Evolutionary conservation across 2,113 vertebrate species (phyloP).

Genomic region (Parotia lawesii): DNA sequence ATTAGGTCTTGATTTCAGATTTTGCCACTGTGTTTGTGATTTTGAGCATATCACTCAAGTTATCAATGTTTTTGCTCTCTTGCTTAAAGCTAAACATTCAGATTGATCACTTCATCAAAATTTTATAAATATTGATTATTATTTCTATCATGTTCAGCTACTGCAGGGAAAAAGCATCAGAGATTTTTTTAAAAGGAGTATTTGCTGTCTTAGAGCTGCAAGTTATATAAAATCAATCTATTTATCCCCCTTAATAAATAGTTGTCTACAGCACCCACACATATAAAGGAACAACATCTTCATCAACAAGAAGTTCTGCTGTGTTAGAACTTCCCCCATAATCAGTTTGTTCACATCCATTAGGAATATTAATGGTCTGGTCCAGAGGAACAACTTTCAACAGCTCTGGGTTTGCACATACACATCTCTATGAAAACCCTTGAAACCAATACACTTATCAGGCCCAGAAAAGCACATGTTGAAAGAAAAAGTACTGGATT

Average conservation of each 20-base stretch:
- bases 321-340: neutral
- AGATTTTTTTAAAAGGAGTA: neutral
- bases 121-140: neutral
- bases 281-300: neutral
- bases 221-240: neutral
- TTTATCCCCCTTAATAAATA: neutral
- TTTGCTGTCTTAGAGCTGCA: neutral
- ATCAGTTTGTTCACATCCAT: neutral
- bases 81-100: neutral
- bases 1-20: neutral
- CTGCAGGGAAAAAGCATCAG: neutral
- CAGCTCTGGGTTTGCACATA: neutral
- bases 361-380: neutral
- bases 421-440: neutral
- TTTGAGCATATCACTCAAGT: neutral
- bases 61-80: neutral
- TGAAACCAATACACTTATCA: rapidly evolving
- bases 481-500: neutral
- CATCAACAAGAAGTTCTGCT: neutral
- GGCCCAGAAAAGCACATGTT: neutral
- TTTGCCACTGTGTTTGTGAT: neutral
- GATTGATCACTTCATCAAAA: neutral
- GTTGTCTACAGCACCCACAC: neutral
- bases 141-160: neutral
- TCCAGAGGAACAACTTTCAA: neutral